A percentile compares a stretch with the other conserved stretches of the same genome.
phyloP scores from a whole-genome alignment of 1,140 invertebrate genomes.

The Limonius californicus region DNA sequence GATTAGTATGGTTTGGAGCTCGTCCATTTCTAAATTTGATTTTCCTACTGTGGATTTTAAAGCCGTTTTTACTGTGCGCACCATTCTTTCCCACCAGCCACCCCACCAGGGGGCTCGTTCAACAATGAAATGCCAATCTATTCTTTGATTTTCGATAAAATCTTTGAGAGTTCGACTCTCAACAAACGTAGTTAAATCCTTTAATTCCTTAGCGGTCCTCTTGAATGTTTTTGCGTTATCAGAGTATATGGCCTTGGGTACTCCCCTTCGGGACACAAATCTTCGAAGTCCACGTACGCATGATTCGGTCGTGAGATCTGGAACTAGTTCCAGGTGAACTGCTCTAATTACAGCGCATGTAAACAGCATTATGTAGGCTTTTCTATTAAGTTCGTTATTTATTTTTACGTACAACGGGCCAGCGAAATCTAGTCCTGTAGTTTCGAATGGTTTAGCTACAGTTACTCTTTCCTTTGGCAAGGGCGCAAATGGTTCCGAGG shows the following conservation, averaged over 20 bases:
- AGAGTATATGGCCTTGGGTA: not conserved
- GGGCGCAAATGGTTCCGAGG: not conserved
- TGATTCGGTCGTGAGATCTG: not conserved
- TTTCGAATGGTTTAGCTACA: slow-evolving; percentile 30
- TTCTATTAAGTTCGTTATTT: slow-evolving; percentile 21
- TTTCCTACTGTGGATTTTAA: slow-evolving; percentile 9
- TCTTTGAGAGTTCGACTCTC: not conserved
- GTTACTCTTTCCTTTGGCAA: slow-evolving; percentile 26
- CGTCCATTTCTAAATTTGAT: not conserved
- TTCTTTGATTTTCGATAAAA: slow-evolving; percentile 25
- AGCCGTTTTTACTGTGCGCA: slow-evolving; percentile 24
- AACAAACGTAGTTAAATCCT: not conserved
- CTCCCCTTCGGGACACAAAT: slow-evolving; percentile 6
- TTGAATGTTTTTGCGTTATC: slow-evolving; percentile 42
- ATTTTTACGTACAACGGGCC: slow-evolving; percentile 35
- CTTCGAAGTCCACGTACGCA: not conserved
- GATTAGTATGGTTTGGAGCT: slow-evolving; percentile 6
- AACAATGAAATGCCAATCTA: slow-evolving; percentile 46
- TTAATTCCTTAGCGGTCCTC: not conserved
- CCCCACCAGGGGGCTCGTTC: slow-evolving; percentile 45
- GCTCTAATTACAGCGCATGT: slow-evolving; percentile 19
- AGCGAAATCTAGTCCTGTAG: slow-evolving; percentile 35
- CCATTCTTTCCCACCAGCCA: slow-evolving; percentile 43
- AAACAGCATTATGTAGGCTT: slow-evolving; percentile 39
- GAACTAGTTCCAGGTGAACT: slow-evolving; percentile 15